A percentile compares a stretch with the other conserved stretches of the same genome.
These are phyloP conservation scores for Amyelois transitella DNA, from an alignment of 1,140 invertebrate species.

Conservation along the genomic window DNA sequence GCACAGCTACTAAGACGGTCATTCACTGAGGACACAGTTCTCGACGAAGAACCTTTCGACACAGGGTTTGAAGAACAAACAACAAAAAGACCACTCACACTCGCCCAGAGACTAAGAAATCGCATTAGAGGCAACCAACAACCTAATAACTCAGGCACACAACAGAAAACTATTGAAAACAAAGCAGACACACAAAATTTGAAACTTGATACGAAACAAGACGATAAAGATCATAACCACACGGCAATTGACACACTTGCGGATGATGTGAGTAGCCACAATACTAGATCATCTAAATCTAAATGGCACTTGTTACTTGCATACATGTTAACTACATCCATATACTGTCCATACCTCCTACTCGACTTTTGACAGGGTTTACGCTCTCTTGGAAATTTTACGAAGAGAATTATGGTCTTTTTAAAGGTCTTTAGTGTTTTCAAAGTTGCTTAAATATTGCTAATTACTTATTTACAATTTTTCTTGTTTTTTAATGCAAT, in stretches of 20 bases:
- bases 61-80: constrained; percentile 24
- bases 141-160: constrained; percentile 28
- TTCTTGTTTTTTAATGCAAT: no score
- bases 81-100: constrained; percentile 22
- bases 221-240: background rate
- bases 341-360: no score
- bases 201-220: constrained; percentile 4
- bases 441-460: no score
- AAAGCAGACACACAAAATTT: constrained; percentile 24
- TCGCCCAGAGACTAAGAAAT: constrained; percentile 22
- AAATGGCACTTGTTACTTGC: no score
- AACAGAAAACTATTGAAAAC: constrained; percentile 20
- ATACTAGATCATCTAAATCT: no score
- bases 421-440: no score
- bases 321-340: no score
- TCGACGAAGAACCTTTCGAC: constrained; percentile 29
- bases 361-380: no score
- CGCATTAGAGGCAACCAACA: constrained; percentile 23
- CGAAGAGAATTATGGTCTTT: no score
- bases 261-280: constrained; percentile 34
- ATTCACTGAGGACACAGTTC: constrained; percentile 26
- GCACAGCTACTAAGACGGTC: constrained; percentile 57
- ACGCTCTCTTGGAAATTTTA: no score
- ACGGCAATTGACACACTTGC: constrained; percentile 7
- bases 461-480: no score